Conservation (phyloP, 2,797 vertebrate genomes). For the Pristis pectinata region DNA sequence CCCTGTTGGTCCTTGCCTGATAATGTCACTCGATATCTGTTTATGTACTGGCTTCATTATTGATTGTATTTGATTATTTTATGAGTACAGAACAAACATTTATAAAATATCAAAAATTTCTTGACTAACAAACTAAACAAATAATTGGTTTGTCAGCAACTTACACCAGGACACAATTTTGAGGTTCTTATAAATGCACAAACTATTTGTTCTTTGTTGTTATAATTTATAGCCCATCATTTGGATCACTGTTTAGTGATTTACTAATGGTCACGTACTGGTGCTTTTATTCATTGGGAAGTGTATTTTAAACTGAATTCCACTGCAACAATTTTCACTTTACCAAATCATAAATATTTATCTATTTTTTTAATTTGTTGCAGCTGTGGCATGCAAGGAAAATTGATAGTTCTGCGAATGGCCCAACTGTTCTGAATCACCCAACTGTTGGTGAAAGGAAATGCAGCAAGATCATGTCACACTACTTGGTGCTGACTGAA, state of each 20-base stretch:
- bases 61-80: neutral
- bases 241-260: neutral
- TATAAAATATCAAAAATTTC: neutral
- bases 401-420: neutral
- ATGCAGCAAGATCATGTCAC: neutral
- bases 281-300: neutral
- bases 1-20: neutral
- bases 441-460: neutral
- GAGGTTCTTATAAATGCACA: neutral
- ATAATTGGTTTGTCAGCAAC: neutral
- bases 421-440: neutral
- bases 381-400: neutral
- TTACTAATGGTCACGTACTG: neutral
- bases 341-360: slow-evolving; percentile 24
- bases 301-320: slow-evolving; percentile 22
- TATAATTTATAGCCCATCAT: neutral
- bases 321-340: slow-evolving; percentile 25
- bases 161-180: neutral
- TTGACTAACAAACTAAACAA: neutral
- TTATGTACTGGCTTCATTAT: neutral
- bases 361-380: neutral
- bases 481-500: neutral
- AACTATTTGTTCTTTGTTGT: neutral
- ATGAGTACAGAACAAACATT: slow-evolving; percentile 1
- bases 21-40: neutral